phyloP scores from a whole-genome alignment of 2,888 invertebrate species.

The Lasioglossum calceatum region DNA sequence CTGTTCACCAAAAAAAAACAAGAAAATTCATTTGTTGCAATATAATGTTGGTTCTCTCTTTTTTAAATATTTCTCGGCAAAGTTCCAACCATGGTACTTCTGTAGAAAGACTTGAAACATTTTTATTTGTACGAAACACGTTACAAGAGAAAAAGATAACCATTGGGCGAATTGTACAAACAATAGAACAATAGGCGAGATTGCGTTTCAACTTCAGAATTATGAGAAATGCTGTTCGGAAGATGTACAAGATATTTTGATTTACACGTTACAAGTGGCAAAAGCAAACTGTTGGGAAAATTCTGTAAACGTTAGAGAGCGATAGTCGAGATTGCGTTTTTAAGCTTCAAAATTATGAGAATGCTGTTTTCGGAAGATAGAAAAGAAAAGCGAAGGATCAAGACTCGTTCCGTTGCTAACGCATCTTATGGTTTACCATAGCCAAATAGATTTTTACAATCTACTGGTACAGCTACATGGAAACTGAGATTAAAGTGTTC shows the following conservation, averaged over 20 bases:
- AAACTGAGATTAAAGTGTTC: slow-evolving; percentile 72
- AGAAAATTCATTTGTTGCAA: neutral
- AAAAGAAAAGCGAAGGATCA: slow-evolving; percentile 10
- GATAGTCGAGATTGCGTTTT: slow-evolving; percentile 10
- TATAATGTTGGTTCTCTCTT: slow-evolving; percentile 26
- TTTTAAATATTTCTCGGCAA: slow-evolving; percentile 29
- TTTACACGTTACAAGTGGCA: slow-evolving; percentile 20
- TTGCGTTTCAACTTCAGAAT: slow-evolving; percentile 35
- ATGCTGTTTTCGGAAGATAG: slow-evolving; percentile 6
- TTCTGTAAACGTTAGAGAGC: slow-evolving; percentile 28
- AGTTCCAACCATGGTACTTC: slow-evolving; percentile 25
- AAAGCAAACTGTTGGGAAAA: slow-evolving; percentile 13
- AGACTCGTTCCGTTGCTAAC: slow-evolving; percentile 61
- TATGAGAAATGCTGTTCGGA: slow-evolving; percentile 24
- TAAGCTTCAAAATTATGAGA: slow-evolving; percentile 24
- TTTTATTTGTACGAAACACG: slow-evolving; percentile 32
- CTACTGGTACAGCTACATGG: slow-evolving; percentile 65
- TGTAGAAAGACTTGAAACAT: slow-evolving; percentile 11
- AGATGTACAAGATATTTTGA: slow-evolving; percentile 19
- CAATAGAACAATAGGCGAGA: slow-evolving; percentile 30
- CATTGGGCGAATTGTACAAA: slow-evolving; percentile 12
- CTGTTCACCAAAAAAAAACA: slow-evolving; percentile 8
- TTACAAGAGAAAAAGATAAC: slow-evolving; percentile 17
- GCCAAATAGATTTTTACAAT: slow-evolving; percentile 51
- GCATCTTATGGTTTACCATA: slow-evolving; percentile 57